Evolutionary conservation across 2,797 vertebrate species (phyloP), one percentile per base, ranked within the genome.

Genomic region (Enteromius radiatus): DNA sequence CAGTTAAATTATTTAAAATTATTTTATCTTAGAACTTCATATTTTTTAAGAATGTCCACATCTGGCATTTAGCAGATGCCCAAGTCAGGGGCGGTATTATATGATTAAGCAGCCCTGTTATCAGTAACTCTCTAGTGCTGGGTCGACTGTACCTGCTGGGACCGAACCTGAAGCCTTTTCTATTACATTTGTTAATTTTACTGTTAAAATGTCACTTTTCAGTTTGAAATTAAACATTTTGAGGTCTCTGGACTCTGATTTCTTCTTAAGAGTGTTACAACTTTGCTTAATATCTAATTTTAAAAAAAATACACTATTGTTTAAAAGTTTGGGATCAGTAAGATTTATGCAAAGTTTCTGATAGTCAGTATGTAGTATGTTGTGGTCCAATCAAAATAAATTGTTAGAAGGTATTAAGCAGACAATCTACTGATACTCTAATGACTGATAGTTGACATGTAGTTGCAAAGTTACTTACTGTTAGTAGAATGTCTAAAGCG

Each of bases 61-160:
- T 68, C 15, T 79, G 64, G 33, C n/a, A 14, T 68, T 54, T 26
- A 54, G 31, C n/a, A 41, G n/a, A 54, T 31, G 52, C 2, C 52
- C 36, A 59, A n/a, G 67, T 61, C 38, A 80, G 23, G 54, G 68
- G 52, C 61, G 23, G 4, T n/a, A 23, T 71, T 41, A 73, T 41
- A 73, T 36, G 52, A 80, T 54, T 26, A 17, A 69, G 36, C 15
- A 11, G 33, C 49, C 7, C 49, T 69, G 47, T 69, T 65, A 64
- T 64, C 14, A 76, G 49, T 74, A 38, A 45, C 23, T 76, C 8
- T 28, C 14, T 33, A n/a, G 5, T 41, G 15, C 76, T 69, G 23
- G 65, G 15, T 69, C 11, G 9, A 23, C 12, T 21, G 19, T 23
- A 28, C 15, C 14, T 41, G 31, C 14, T 41, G 31, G 45, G 12